Conservation (phyloP, 2,113 vertebrate genomes). For the Lates calcarifer region DNA sequence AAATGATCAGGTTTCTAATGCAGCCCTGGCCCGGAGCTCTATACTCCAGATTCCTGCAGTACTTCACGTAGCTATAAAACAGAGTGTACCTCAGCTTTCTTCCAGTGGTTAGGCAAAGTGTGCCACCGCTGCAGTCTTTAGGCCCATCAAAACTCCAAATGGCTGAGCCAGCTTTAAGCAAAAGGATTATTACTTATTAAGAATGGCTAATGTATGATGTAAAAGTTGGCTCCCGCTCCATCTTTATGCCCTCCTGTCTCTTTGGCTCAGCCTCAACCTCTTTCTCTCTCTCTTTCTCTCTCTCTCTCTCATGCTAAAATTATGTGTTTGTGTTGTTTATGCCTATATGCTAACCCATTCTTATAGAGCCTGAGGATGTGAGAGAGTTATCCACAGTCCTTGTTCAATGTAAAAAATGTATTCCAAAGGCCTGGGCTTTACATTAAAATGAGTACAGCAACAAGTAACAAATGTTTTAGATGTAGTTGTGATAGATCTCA, state of each 20-base stretch:
- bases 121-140: slow-evolving; percentile 72
- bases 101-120: slow-evolving; percentile 59
- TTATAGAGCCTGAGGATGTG: background rate
- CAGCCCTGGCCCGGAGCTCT: slow-evolving; percentile 52
- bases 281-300: slow-evolving; percentile 19
- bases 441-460: background rate
- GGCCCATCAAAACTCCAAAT: slow-evolving; percentile 67
- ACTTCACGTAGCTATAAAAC: slow-evolving; percentile 65
- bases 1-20: slow-evolving; percentile 82
- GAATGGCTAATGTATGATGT: slow-evolving; percentile 75
- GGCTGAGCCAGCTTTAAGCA: slow-evolving; percentile 75
- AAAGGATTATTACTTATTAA: slow-evolving; percentile 80
- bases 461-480: background rate
- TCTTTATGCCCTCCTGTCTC: slow-evolving; percentile 33
- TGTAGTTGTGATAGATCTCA: background rate
- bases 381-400: background rate
- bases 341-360: background rate
- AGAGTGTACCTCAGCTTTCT: slow-evolving; percentile 64
- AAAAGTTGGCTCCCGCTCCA: slow-evolving; percentile 58
- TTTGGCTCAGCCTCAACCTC: slow-evolving; percentile 48
- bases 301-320: slow-evolving; percentile 27
- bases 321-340: slow-evolving; percentile 20
- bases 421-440: too few relatives aligned
- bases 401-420: too few relatives aligned
- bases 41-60: slow-evolving; percentile 63